Evolutionary conservation across 2,113 vertebrate species (phyloP), one percentile per base, ranked within the genome.

Genomic region (Takifugu flavidus): DNA sequence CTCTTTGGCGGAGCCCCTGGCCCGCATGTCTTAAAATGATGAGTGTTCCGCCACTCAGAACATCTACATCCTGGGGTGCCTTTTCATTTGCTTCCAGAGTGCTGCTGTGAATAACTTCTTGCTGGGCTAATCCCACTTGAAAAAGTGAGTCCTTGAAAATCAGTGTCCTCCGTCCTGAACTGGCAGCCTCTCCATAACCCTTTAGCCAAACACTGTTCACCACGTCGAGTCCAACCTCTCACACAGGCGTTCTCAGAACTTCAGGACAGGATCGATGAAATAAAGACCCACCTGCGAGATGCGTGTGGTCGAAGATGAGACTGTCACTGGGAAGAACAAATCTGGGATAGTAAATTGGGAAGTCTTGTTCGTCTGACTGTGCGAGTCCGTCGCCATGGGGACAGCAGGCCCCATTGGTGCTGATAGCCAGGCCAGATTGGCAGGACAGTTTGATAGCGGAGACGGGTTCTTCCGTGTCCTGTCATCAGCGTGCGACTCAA

Each of bases 51-150:
- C 67, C 50, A 77, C 65, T 79, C 60, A 65, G 61, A 63, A 63
- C 28, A 65, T 76, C 31, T 62, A 62, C 61, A 75, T 81, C 49
- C 61, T 75, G 67, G 72, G 59, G 74, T 62, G 79, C 70, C 56
- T 79, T 81, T 84, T 83, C 70, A 76, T 74, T 61, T 68, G 59
- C 77, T 77, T 57, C 56, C 73, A 60, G 60, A 80, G 74, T 82
- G 75, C 53, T 63, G 78, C 78, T 77, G 63, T 68, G 79, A 89
- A 83, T 86, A 79, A 83, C 72, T 78, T 78, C 67, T 67, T 49
- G 50, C 60, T 66, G 57, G 52, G 50, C 69, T 87, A 87, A 89
- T 88, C 83, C 83, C 75, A 78, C 80, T 89, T 88, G 77, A 87
- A 71, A 86, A 82, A 73, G 27, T 28, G 15, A 67, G 79, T 85